phyloP scores from a whole-genome alignment of 1,140 invertebrate genomes.

The Andrena cerasifolii region DNA sequence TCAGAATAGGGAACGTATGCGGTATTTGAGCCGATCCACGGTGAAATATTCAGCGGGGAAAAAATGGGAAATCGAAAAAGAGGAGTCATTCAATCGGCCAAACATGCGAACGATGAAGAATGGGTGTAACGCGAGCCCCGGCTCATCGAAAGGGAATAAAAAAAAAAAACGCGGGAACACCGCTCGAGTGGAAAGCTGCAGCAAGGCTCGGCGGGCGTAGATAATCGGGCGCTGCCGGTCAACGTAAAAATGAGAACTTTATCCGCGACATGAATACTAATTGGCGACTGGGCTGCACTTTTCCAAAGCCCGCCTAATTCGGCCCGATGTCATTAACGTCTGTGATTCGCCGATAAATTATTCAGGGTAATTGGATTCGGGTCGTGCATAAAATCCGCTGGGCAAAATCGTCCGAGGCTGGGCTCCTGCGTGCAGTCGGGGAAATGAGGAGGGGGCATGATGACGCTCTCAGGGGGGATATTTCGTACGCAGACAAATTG shows the following conservation, averaged over 20 bases:
- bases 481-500: slow-evolving; percentile 53
- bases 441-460: not conserved
- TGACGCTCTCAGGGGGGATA: slow-evolving; percentile 43
- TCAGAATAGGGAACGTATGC: too few relatives aligned
- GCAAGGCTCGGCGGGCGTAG: not conserved
- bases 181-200: slow-evolving; percentile 2
- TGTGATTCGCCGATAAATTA: slow-evolving; percentile 72
- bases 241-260: slow-evolving; percentile 55
- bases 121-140: not conserved
- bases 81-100: too few relatives aligned
- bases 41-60: too few relatives aligned
- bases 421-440: not conserved
- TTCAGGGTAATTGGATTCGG: slow-evolving; percentile 71
- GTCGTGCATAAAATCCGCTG: slow-evolving; percentile 66
- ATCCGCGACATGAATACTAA: slow-evolving; percentile 57
- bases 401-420: slow-evolving; percentile 51
- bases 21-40: too few relatives aligned
- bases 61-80: too few relatives aligned
- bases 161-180: slow-evolving; percentile 19
- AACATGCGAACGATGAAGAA: not conserved
- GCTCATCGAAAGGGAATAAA: slow-evolving; percentile 23
- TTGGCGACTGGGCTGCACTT: slow-evolving; percentile 42
- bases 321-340: slow-evolving; percentile 68
- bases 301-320: slow-evolving; percentile 63
- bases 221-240: slow-evolving; percentile 30